phyloP scores from a whole-genome alignment of 2,888 invertebrate species.

The Julus scandinavius region DNA sequence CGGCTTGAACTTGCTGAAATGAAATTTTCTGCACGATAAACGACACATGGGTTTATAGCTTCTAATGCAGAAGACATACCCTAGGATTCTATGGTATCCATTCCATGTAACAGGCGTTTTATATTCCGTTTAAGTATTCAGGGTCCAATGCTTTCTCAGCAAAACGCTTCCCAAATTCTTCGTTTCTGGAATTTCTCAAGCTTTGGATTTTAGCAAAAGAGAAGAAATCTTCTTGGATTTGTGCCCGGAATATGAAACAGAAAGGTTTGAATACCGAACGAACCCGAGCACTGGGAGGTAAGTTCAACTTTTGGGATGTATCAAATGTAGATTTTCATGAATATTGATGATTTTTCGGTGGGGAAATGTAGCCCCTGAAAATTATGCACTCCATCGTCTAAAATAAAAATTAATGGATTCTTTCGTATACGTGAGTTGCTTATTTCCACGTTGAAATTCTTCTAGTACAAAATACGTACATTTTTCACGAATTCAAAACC shows the following conservation, averaged over 20 bases:
- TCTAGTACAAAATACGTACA: not conserved
- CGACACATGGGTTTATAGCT: not conserved
- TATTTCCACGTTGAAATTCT: not conserved
- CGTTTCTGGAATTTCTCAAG: not conserved
- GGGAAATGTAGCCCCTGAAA: not conserved
- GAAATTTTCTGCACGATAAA: slow-evolving; percentile 14
- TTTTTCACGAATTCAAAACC: not conserved
- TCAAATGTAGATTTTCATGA: slow-evolving; percentile 9
- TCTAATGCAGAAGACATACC: slow-evolving; percentile 3
- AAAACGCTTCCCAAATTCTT: not conserved
- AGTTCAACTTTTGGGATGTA: not conserved
- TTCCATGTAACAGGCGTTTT: not conserved
- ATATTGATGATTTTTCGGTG: not conserved
- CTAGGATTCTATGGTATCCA: not conserved
- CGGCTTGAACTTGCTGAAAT: slow-evolving; percentile 26
- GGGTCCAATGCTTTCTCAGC: not conserved
- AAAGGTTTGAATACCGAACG: not conserved
- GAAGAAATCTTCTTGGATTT: not conserved
- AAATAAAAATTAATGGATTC: not conserved
- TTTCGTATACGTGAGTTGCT: not conserved
- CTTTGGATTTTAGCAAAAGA: not conserved
- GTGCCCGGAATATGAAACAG: not conserved
- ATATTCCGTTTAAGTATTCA: slow-evolving; percentile 16
- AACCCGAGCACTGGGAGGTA: not conserved
- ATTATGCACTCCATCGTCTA: not conserved